Percentiles rank a stretch among this genome's conserved stretches.
phyloP scores from a whole-genome alignment of 2,797 vertebrate species.

The Ciconia nigra region DNA sequence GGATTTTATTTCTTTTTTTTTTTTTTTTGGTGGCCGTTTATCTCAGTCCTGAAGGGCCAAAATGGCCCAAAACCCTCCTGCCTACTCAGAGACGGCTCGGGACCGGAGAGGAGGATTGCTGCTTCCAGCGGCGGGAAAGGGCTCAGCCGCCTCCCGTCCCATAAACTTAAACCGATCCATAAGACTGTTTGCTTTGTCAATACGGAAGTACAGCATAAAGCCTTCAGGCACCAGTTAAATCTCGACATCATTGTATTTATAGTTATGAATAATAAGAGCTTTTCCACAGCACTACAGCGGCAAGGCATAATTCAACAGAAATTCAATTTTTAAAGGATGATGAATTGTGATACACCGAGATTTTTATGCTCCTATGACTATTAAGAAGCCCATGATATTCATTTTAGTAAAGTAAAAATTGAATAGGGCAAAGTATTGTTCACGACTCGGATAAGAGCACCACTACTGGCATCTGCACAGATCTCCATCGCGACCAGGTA shows the following conservation, averaged over 20 bases:
- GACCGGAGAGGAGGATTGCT: background rate
- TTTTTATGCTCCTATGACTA: slow-evolving; percentile 59
- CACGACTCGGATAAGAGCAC: fast-evolving
- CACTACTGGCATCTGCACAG: background rate
- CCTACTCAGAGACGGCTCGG: fast-evolving
- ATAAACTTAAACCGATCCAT: background rate
- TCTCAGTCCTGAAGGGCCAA: background rate
- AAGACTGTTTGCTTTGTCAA: slow-evolving; percentile 52
- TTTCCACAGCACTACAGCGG: slow-evolving; percentile 26
- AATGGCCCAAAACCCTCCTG: background rate
- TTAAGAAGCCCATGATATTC: slow-evolving; percentile 48
- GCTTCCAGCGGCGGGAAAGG: background rate
- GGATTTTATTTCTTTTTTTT: too few relatives aligned
- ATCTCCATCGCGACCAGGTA: fast-evolving
- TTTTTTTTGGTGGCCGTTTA: background rate
- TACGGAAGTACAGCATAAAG: background rate
- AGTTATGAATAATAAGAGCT: slow-evolving; percentile 63
- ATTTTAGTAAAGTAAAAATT: slow-evolving; percentile 44
- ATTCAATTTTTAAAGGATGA: slow-evolving; percentile 63
- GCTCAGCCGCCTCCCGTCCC: background rate
- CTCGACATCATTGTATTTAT: slow-evolving; percentile 44
- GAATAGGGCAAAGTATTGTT: background rate
- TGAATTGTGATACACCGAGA: slow-evolving; percentile 59
- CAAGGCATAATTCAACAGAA: slow-evolving; percentile 53
- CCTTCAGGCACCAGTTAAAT: slow-evolving; percentile 50